Evolutionary conservation across 2,797 vertebrate species (phyloP).

Genomic region (Sebastes nivosus): DNA sequence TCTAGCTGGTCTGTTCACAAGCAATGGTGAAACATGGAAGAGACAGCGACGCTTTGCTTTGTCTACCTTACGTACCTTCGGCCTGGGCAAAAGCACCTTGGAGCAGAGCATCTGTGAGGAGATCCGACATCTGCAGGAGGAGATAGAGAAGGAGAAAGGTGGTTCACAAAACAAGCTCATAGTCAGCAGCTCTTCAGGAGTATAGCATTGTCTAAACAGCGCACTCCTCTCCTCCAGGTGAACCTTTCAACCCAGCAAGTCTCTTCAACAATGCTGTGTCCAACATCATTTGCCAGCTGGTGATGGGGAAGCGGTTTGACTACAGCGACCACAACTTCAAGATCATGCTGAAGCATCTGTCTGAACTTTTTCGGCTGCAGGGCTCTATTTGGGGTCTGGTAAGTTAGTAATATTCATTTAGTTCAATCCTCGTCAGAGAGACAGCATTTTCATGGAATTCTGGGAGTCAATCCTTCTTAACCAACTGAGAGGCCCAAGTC

Average conservation of each 20-base stretch:
- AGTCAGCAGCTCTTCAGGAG: neutral
- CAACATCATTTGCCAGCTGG: slow-evolving; percentile 79
- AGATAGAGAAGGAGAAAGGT: slow-evolving; percentile 72
- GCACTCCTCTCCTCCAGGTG: slow-evolving; percentile 45
- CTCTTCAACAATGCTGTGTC: slow-evolving; percentile 73
- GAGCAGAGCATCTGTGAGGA: slow-evolving; percentile 75
- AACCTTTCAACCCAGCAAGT: slow-evolving; percentile 53
- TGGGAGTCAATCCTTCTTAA: too few species aligned
- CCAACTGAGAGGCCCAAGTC: too few species aligned
- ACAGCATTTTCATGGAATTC: too few species aligned
- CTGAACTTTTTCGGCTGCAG: slow-evolving; percentile 48
- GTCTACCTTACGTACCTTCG: slow-evolving; percentile 68
- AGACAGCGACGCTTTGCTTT: slow-evolving; percentile 72
- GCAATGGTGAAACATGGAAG: slow-evolving; percentile 71
- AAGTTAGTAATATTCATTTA: neutral
- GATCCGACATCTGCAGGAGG: slow-evolving; percentile 62
- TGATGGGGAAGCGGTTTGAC: slow-evolving; percentile 75
- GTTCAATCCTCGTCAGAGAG: neutral
- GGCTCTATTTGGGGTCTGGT: slow-evolving; percentile 68
- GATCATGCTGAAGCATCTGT: slow-evolving; percentile 55
- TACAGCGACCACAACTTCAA: slow-evolving; percentile 71
- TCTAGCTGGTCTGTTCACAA: slow-evolving; percentile 67
- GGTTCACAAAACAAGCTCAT: neutral
- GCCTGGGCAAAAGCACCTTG: slow-evolving; percentile 64
- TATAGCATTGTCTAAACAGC: neutral